These are phyloP conservation scores for Rhombomys opimus DNA, from an alignment of 2,113 vertebrate species.

Conservation along the genomic window DNA sequence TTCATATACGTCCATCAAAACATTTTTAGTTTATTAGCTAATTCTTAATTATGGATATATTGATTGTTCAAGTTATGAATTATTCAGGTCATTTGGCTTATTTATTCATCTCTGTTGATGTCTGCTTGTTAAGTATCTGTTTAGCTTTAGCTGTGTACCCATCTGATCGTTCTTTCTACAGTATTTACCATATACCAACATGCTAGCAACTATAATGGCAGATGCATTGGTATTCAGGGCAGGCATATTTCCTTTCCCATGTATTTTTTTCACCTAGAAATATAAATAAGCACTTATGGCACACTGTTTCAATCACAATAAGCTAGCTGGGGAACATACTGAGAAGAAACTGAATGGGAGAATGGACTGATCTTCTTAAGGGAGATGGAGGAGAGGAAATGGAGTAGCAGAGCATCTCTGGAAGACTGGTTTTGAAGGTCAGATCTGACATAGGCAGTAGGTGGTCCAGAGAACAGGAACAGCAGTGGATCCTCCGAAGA, in stretches of 20 bases:
- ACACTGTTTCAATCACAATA: background rate
- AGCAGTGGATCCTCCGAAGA: background rate
- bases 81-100: background rate
- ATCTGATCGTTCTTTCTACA: background rate
- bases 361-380: no score
- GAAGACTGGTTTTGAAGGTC: background rate
- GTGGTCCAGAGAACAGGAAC: no score
- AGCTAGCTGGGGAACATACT: background rate
- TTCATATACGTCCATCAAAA: background rate
- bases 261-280: background rate
- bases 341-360: background rate
- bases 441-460: background rate
- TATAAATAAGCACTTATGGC: background rate
- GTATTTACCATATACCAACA: background rate
- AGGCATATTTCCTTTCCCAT: background rate
- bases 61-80: background rate
- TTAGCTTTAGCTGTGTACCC: no score
- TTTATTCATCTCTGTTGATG: background rate
- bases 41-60: background rate
- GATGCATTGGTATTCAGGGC: fast-evolving
- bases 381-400: no score
- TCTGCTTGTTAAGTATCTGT: background rate
- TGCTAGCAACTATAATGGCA: no score
- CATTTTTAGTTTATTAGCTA: background rate
- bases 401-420: no score